Evolutionary conservation across 2,888 invertebrate species (phyloP).

Genomic region (Megamerina dolium): DNA sequence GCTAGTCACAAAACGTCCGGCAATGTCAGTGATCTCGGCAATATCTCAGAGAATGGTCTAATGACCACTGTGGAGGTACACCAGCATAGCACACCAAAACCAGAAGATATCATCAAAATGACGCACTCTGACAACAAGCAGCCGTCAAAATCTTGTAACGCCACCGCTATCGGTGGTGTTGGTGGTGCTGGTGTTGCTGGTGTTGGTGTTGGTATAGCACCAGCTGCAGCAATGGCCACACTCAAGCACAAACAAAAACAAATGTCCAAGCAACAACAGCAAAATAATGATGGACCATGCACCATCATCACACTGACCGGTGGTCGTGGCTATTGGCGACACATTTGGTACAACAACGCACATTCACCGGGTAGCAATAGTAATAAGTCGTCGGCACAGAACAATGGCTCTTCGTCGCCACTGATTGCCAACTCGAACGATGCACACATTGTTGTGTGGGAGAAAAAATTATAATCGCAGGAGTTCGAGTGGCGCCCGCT

Average conservation of each 20-base stretch:
- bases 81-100: slow-evolving; percentile 39
- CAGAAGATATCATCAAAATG: slow-evolving; percentile 33
- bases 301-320: slow-evolving; percentile 83
- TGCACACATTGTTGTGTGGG: slow-evolving; percentile 88
- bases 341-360: slow-evolving; percentile 56
- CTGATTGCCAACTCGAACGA: slow-evolving; percentile 71
- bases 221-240: slow-evolving; percentile 39
- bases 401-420: slow-evolving; percentile 25
- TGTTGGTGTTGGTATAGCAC: background rate
- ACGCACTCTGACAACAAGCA: slow-evolving; percentile 20
- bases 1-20: slow-evolving; percentile 60
- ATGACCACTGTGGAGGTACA: slow-evolving; percentile 43
- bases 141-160: slow-evolving; percentile 8
- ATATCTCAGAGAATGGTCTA: slow-evolving; percentile 54
- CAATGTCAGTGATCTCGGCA: slow-evolving; percentile 48
- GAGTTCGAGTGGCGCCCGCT: slow-evolving; percentile 34
- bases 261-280: slow-evolving; percentile 34
- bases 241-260: slow-evolving; percentile 45
- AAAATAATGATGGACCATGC: slow-evolving; percentile 53
- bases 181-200: background rate
- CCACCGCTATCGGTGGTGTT: background rate
- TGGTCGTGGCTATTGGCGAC: slow-evolving; percentile 82
- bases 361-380: slow-evolving; percentile 39
- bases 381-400: slow-evolving; percentile 18
- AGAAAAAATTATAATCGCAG: slow-evolving; percentile 67